Conservation (phyloP, 2,113 vertebrate genomes). For the Varanus salvator region DNA sequence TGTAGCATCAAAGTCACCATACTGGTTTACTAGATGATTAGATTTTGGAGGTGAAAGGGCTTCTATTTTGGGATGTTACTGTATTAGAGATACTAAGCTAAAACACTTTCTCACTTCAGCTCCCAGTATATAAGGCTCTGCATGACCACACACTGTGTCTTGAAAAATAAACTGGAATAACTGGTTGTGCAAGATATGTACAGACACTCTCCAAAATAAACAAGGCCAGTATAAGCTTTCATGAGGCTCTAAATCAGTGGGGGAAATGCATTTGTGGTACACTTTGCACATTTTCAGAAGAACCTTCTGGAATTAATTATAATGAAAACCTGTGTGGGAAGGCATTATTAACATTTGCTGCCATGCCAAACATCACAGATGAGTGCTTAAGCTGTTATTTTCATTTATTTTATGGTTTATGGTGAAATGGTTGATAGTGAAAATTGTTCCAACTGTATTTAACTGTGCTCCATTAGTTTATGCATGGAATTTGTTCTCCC, state of each 20-base stretch:
- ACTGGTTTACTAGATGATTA: background rate
- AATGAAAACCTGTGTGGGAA: constrained; percentile 57
- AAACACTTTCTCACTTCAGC: background rate
- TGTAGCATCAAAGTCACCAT: background rate
- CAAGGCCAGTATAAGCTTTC: background rate
- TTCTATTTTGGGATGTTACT: constrained; percentile 2
- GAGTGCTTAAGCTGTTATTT: constrained; percentile 62
- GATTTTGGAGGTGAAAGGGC: background rate
- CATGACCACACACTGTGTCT: background rate
- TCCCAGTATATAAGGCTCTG: background rate
- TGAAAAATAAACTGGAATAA: background rate
- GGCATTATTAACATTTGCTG: constrained; percentile 59
- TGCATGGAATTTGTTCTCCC: constrained; percentile 25
- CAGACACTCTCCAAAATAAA: background rate
- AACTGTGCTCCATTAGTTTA: constrained; percentile 23
- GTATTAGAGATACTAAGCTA: background rate
- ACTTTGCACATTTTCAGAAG: constrained; percentile 36
- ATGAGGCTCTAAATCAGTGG: background rate
- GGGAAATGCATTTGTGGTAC: constrained; percentile 1
- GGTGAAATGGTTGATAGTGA: constrained; percentile 37
- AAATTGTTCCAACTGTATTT: constrained; percentile 31
- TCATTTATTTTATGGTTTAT: constrained; percentile 57
- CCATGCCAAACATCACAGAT: constrained; percentile 58
- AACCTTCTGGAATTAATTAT: constrained; percentile 55
- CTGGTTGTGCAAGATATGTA: background rate